Evolutionary conservation across 2,113 vertebrate genomes (phyloP).

Genomic region (Mellivora capensis): DNA sequence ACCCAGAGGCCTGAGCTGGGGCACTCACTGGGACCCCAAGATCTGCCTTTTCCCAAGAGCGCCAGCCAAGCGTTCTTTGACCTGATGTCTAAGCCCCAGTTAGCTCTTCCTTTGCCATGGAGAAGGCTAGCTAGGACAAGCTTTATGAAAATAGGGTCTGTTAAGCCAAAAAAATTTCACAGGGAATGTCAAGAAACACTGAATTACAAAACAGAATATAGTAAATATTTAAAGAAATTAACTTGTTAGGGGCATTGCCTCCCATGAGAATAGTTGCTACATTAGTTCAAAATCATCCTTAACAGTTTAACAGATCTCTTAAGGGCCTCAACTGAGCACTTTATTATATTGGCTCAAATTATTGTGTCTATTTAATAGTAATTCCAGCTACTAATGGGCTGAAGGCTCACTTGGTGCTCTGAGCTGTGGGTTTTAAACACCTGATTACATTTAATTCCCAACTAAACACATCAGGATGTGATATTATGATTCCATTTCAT

Average conservation of each 20-base stretch:
- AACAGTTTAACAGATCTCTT: background rate
- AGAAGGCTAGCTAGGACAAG: background rate
- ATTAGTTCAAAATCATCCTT: background rate
- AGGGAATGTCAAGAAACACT: background rate
- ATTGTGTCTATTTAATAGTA: background rate
- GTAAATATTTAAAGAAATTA: conserved; percentile 1
- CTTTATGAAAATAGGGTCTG: background rate
- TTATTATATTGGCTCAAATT: background rate
- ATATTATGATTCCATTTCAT: background rate
- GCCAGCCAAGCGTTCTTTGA: background rate
- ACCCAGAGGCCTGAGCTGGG: background rate
- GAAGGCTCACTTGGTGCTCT: background rate
- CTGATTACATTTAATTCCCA: background rate
- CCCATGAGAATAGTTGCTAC: background rate
- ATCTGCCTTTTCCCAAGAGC: background rate
- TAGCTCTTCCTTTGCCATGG: background rate
- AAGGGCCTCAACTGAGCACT: background rate
- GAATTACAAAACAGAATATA: background rate
- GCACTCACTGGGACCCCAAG: background rate
- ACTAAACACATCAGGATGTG: background rate
- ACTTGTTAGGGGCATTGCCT: background rate
- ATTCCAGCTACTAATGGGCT: background rate
- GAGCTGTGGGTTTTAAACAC: background rate
- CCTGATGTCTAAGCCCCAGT: background rate
- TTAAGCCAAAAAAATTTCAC: background rate